These are phyloP conservation scores for Rhegmatorhina hoffmannsi DNA, from an alignment of 2,113 vertebrate species.

Conservation along the genomic window DNA sequence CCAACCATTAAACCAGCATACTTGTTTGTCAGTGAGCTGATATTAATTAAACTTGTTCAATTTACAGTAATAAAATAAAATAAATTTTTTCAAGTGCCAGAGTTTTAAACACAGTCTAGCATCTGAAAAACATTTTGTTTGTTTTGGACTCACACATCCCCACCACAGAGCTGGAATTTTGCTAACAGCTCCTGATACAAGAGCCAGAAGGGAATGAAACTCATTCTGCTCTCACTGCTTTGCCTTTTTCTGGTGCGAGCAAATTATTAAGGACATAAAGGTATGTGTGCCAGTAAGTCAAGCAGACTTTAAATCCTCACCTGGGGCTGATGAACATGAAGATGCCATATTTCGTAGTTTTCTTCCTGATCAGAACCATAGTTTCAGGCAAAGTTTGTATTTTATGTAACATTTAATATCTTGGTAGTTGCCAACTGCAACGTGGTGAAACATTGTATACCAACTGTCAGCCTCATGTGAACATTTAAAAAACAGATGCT, in stretches of 20 bases:
- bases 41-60: conserved; percentile 45
- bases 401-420: conserved; percentile 44
- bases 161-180: conserved; percentile 51
- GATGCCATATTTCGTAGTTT: not conserved
- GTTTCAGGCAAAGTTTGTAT: not conserved
- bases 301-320: not conserved
- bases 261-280: not conserved
- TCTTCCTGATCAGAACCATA: not conserved
- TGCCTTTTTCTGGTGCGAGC: not conserved
- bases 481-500: conserved; percentile 63
- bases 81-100: conserved; percentile 24
- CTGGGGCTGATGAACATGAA: not conserved
- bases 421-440: conserved; percentile 39
- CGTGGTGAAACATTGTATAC: conserved; percentile 34
- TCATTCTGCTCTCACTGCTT: not conserved
- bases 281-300: not conserved
- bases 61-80: conserved; percentile 50
- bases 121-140: conserved; percentile 60
- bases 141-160: not conserved
- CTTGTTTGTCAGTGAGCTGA: conserved; percentile 40
- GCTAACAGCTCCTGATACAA: conserved; percentile 44
- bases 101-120: conserved; percentile 16
- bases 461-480: conserved; percentile 59
- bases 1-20: not conserved
- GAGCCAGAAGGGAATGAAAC: conserved; percentile 6